Base-by-base conservation (phyloP, 2,888 invertebrate genomes). In the Entomobrya proxima region DNA sequence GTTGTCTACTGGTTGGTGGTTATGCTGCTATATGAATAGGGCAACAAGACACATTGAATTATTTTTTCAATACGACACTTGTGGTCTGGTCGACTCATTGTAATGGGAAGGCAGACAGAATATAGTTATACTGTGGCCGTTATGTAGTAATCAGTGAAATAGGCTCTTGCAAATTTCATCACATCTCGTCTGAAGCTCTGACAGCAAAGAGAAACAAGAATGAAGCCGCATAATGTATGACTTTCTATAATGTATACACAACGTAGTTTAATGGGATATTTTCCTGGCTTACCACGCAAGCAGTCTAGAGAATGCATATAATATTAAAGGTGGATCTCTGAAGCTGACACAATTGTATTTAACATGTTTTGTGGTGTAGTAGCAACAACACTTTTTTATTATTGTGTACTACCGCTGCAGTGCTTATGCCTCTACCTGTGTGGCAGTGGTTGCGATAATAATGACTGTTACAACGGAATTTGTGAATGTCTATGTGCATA, bases 161-260 rank as follows among this genome's bases (percentile, higher is more conserved):
- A 83, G 83, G 75, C 83, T 83, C 83, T 83, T 83, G 83, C 83
- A 83, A 83, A 83, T 83, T 83, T 83, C 83, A 83, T 83, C 83
- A 76, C 76, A 76, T 75, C 83, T 76, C 61, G 37, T 61, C 67
- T 64, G 9, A 27, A 11, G 30, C 27, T 4, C 58, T 76, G 82
- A 75, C 76, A 82, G 82, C n/a, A 64, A 76, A 82, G 64, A 64
- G 76, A 82, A 82, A 52, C 75, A 24, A 55, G 64, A 75, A 82
- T 61, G 69, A 72, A 55, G 72, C 58, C 64, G 64, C 64, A 37
- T 61, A 24, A 15, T 58, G 58, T 21, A 76, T 58, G 35, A 37
- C 55, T 7, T 55, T 27, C 7, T 55, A 55, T 55, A 55, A 21
- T 55, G 55, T 13, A 21, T 55, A 24, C 13, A 13, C 2, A 27